These are phyloP conservation scores for Sphenopsis melanotis DNA, from an alignment of 2,797 vertebrate species.

Conservation along the genomic window DNA sequence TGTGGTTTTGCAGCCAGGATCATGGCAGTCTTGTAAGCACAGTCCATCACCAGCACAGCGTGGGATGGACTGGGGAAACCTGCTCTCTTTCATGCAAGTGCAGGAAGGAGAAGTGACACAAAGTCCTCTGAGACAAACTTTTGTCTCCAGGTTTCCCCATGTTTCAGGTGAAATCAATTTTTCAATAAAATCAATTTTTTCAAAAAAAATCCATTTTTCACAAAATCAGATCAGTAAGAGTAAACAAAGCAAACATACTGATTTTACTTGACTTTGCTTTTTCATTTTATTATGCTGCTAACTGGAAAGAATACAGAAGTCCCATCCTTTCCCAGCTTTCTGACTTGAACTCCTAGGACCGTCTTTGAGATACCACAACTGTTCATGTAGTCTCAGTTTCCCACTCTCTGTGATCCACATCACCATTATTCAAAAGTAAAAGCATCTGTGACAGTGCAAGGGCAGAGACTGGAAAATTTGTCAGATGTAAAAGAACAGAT, in stretches of 20 bases:
- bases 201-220: neutral
- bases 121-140: neutral
- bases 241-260: neutral
- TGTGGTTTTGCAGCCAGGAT: neutral
- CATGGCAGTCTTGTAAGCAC: neutral
- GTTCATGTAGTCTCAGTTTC: neutral
- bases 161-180: neutral
- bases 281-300: neutral
- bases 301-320: neutral
- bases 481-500: neutral
- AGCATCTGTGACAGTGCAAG: neutral
- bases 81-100: neutral
- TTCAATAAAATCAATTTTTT: neutral
- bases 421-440: fast-evolving
- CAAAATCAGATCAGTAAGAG: neutral
- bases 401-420: neutral
- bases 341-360: neutral
- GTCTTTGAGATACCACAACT: neutral
- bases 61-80: neutral
- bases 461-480: neutral
- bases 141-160: neutral
- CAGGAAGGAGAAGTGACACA: neutral
- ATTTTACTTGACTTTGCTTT: neutral
- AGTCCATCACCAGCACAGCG: neutral
- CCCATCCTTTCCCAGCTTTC: neutral